Evolutionary conservation across 2,797 vertebrate species (phyloP).

Genomic region (Typhlichthys eigenmanni): DNA sequence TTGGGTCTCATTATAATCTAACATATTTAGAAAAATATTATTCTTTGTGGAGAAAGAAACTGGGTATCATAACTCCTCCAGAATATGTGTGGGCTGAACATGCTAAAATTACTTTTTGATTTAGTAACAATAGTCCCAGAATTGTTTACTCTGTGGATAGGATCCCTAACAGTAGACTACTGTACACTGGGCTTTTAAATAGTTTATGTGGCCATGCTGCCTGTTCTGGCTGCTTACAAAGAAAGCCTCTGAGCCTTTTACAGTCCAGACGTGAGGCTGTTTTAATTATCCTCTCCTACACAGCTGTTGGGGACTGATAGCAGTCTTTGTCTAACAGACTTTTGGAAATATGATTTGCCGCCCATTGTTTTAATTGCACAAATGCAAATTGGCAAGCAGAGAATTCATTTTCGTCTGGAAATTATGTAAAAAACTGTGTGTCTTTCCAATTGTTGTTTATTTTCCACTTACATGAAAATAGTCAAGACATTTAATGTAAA

Average conservation of each 20-base stretch:
- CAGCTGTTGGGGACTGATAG: conserved; percentile 65
- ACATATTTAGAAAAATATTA: conserved; percentile 13
- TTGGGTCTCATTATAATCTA: conserved; percentile 29
- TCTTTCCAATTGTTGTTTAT: conserved; percentile 32
- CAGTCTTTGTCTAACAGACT: conserved; percentile 48
- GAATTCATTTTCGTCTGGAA: conserved; percentile 40
- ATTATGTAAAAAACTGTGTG: conserved; percentile 51
- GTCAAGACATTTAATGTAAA: conserved; percentile 11
- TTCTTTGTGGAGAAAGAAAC: conserved; percentile 11
- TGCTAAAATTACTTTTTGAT: conserved; percentile 16
- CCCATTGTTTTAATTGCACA: conserved; percentile 51
- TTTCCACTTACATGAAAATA: neutral
- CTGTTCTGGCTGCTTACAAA: conserved; percentile 41
- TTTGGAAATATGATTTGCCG: conserved; percentile 46
- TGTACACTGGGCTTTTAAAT: conserved; percentile 19
- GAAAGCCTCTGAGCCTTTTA: conserved; percentile 39
- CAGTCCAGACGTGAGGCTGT: conserved; percentile 45
- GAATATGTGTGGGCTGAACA: conserved; percentile 12
- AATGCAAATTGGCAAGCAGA: conserved; percentile 31
- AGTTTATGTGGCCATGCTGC: conserved; percentile 39
- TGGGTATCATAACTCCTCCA: conserved; percentile 5
- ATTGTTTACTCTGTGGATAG: conserved; percentile 25
- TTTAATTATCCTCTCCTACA: conserved; percentile 57
- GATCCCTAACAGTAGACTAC: conserved; percentile 27
- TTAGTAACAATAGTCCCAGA: conserved; percentile 27